Conservation (phyloP, 2,113 vertebrate genomes). For the Boleophthalmus pectinirostris region DNA sequence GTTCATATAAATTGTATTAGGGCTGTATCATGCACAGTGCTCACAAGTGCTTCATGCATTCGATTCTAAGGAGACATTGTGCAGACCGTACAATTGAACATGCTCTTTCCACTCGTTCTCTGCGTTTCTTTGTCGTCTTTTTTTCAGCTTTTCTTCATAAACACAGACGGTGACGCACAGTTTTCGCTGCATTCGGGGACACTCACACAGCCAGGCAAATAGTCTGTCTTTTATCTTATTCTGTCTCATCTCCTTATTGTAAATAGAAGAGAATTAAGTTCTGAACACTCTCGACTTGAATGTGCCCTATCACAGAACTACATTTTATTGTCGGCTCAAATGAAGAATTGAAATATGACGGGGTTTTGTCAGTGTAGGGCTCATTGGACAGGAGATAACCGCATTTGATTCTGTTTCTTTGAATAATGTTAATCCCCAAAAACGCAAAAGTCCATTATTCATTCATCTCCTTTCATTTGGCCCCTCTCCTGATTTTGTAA, state of each 20-base stretch:
- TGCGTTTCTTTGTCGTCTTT: slow-evolving; percentile 51
- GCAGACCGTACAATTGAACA: slow-evolving; percentile 52
- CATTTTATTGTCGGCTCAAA: slow-evolving; percentile 74
- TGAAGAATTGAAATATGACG: slow-evolving; percentile 72
- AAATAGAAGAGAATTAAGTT: slow-evolving; percentile 80
- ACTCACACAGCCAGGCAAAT: slow-evolving; percentile 62
- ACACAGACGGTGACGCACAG: slow-evolving; percentile 47
- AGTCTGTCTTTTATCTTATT: slow-evolving; percentile 73
- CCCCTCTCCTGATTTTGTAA: slow-evolving; percentile 77
- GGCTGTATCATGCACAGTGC: slow-evolving; percentile 46
- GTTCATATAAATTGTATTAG: slow-evolving; percentile 53
- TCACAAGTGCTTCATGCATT: slow-evolving; percentile 56
- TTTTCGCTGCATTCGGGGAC: slow-evolving; percentile 57
- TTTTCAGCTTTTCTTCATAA: slow-evolving; percentile 36
- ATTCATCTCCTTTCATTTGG: slow-evolving; percentile 75
- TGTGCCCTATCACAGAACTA: slow-evolving; percentile 69
- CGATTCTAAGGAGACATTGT: slow-evolving; percentile 67
- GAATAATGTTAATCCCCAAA: slow-evolving; percentile 76
- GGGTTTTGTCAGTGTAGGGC: slow-evolving; percentile 63
- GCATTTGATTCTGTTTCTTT: slow-evolving; percentile 76
- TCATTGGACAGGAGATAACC: slow-evolving; percentile 76
- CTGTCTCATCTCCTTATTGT: slow-evolving; percentile 74
- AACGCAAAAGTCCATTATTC: slow-evolving; percentile 71
- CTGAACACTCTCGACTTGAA: slow-evolving; percentile 67
- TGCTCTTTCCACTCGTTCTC: slow-evolving; percentile 59